Conservation (phyloP, 2,888 invertebrate species). For the Physocephala rufipes region DNA sequence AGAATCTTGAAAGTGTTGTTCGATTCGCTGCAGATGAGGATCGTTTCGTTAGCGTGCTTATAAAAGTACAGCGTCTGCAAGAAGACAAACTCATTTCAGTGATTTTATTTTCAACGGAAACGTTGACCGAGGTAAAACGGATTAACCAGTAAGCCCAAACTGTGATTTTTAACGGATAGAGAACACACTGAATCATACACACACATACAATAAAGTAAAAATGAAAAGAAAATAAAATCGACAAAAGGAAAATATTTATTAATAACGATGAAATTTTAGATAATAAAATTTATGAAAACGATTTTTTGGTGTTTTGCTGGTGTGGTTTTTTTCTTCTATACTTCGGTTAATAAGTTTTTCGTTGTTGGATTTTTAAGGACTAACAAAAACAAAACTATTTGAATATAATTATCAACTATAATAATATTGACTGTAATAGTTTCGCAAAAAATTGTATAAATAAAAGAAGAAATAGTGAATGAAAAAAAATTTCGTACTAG, state of each 20-base stretch:
- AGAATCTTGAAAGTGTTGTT: conserved; percentile 46
- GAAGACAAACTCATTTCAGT: conserved; percentile 65
- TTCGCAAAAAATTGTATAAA: conserved; percentile 27
- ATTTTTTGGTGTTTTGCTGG: too few relatives aligned
- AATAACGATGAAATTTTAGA: too few relatives aligned
- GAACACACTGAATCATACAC: conserved; percentile 8
- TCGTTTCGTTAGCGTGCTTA: conserved; percentile 50
- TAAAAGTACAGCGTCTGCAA: conserved; percentile 64
- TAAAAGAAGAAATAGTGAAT: conserved; percentile 19
- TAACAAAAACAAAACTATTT: not conserved
- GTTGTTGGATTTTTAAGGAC: not conserved
- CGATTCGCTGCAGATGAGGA: conserved; percentile 43
- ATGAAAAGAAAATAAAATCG: conserved; percentile 32
- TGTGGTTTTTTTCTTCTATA: too few relatives aligned
- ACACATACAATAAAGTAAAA: too few relatives aligned
- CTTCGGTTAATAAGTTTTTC: too few relatives aligned
- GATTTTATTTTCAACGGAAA: conserved; percentile 63
- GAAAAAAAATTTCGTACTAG: not conserved
- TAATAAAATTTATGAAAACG: too few relatives aligned
- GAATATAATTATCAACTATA: not conserved
- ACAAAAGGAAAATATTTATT: conserved; percentile 29
- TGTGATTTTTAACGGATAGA: conserved; percentile 9
- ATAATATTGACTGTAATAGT: not conserved
- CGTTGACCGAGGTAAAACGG: conserved; percentile 48
- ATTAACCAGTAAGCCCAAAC: conserved; percentile 29